Evolutionary conservation across 2,113 vertebrate species (phyloP).

Genomic region (Apeltes quadracus): DNA sequence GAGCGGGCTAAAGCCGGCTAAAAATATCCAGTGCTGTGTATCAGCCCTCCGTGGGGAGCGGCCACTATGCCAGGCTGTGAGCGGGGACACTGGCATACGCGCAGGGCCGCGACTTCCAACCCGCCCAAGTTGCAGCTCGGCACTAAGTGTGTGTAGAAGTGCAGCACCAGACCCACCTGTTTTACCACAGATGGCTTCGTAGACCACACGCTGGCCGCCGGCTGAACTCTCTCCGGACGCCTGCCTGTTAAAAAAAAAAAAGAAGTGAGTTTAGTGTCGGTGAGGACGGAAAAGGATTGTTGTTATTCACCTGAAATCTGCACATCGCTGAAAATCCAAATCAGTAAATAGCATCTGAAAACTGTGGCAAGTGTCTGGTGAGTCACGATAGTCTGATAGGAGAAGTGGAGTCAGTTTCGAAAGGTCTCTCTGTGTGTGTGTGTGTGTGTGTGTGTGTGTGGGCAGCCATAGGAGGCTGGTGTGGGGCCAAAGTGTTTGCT

Average conservation of each 20-base stretch:
- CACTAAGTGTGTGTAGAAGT: conserved; percentile 28
- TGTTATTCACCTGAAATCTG: too few species aligned
- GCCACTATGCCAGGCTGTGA: conserved; percentile 67
- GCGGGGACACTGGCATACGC: conserved; percentile 49
- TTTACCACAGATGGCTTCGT: conserved; percentile 72
- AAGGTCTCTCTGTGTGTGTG: conserved; percentile 10
- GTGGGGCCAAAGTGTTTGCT: conserved; percentile 67
- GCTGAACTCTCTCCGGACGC: conserved; percentile 64
- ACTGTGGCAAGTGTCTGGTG: neutral
- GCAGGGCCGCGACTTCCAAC: conserved; percentile 20
- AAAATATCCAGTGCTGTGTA: conserved; percentile 68
- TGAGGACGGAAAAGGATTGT: too few species aligned
- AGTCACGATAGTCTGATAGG: conserved; percentile 12
- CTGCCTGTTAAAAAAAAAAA: conserved; percentile 68
- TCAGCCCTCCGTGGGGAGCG: conserved; percentile 68
- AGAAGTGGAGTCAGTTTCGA: conserved; percentile 27
- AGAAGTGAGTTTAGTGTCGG: too few species aligned
- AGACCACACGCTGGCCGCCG: conserved; percentile 67
- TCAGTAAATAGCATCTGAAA: conserved; percentile 7
- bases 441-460: conserved; percentile 53
- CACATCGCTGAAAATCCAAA: conserved; percentile 16
- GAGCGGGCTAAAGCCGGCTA: conserved; percentile 39
- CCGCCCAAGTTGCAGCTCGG: conserved; percentile 17
- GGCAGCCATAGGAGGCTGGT: conserved; percentile 27
- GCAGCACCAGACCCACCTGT: conserved; percentile 73